Evolutionary conservation across 2,113 vertebrate species (phyloP).

Genomic region (Cavia aperea): DNA sequence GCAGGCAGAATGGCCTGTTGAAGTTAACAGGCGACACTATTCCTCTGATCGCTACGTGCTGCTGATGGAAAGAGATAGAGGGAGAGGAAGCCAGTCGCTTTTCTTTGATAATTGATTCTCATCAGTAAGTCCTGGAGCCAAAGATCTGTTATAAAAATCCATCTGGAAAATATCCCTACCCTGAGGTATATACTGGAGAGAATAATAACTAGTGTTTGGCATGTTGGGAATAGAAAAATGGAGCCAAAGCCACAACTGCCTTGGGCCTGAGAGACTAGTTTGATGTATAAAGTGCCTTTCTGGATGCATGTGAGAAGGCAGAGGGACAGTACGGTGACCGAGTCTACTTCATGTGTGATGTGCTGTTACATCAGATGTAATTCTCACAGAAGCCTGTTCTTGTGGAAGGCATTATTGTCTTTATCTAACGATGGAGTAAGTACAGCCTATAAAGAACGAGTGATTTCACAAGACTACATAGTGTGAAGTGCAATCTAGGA

Average conservation of each 20-base stretch:
- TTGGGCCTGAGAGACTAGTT: not conserved
- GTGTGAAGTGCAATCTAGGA: not conserved
- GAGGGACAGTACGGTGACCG: not conserved
- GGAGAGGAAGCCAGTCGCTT: not conserved
- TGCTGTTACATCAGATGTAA: not conserved
- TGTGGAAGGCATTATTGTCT: not conserved
- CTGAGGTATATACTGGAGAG: not conserved
- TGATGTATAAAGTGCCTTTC: not conserved
- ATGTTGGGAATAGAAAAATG: not conserved
- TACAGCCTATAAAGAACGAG: not conserved
- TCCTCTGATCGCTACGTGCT: not conserved
- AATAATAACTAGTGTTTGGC: not conserved
- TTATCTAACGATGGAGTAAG: not conserved
- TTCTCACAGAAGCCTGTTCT: not conserved
- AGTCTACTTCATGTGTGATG: no score
- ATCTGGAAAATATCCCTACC: not conserved
- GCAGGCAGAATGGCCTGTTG: not conserved
- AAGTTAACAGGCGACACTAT: not conserved
- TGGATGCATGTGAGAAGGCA: not conserved
- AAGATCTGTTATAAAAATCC: not conserved
- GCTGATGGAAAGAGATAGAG: not conserved
- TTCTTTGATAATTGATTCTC: not conserved
- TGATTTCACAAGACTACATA: not conserved
- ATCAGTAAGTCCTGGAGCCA: not conserved
- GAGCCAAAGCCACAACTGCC: not conserved